Evolutionary conservation across 2,888 invertebrate species (phyloP).

Genomic region (Pteria penguin): DNA sequence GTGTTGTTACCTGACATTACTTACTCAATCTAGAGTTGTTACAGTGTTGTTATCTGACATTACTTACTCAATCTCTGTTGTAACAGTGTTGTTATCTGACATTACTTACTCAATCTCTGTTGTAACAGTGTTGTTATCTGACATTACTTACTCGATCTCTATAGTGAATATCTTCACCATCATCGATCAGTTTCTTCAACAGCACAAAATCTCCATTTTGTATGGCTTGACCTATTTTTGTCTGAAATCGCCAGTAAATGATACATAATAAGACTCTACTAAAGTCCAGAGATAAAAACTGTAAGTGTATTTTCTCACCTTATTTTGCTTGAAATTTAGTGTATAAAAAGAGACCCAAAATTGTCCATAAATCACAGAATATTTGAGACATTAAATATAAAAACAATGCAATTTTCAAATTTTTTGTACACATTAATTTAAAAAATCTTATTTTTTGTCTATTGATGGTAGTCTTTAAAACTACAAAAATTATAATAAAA

Average conservation of each 20-base stretch:
- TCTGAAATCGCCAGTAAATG: too few relatives aligned
- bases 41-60: neutral
- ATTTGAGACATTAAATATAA: too few relatives aligned
- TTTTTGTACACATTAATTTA: too few relatives aligned
- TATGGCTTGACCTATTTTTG: slow-evolving; percentile 67
- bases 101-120: neutral
- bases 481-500: too few relatives aligned
- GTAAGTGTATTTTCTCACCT: too few relatives aligned
- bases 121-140: neutral
- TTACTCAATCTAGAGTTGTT: neutral
- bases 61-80: neutral
- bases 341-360: neutral
- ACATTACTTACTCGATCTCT: slow-evolving; percentile 63
- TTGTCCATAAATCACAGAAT: too few relatives aligned
- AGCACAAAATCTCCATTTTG: slow-evolving; percentile 52
- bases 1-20: neutral
- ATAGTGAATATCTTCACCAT: slow-evolving; percentile 60
- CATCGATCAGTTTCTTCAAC: slow-evolving; percentile 57
- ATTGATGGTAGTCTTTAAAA: too few relatives aligned
- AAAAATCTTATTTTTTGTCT: too few relatives aligned
- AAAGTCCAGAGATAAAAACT: too few relatives aligned
- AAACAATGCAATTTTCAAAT: too few relatives aligned
- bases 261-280: too few relatives aligned
- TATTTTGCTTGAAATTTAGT: too few relatives aligned
- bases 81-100: neutral